Percentiles rank a stretch among this genome's conserved stretches.
Evolutionary conservation across 2,888 invertebrate genomes (phyloP).

Genomic region (Andrena trimmerana): DNA sequence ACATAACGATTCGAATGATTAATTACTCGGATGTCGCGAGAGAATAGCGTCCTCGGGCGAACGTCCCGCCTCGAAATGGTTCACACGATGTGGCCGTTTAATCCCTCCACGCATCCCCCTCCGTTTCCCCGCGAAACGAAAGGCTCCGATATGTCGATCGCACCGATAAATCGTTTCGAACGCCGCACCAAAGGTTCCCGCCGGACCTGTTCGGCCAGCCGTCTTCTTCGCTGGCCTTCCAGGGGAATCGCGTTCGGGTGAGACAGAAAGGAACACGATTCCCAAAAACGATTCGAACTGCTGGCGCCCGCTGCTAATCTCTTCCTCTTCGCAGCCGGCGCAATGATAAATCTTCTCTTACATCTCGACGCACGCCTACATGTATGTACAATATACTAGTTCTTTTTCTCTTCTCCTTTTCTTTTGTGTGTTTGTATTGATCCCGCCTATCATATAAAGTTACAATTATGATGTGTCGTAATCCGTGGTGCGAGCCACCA

Average conservation of each 20-base stretch:
- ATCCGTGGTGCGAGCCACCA: slow-evolving; percentile 73
- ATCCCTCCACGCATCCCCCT: not conserved
- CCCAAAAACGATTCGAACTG: slow-evolving; percentile 15
- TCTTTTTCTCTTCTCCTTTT: slow-evolving; percentile 15
- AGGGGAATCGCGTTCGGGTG: slow-evolving; percentile 4
- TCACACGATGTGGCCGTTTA: slow-evolving; percentile 12
- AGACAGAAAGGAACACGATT: slow-evolving; percentile 35
- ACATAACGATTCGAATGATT: slow-evolving; percentile 65
- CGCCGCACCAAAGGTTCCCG: slow-evolving; percentile 4
- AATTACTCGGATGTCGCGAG: slow-evolving; percentile 50
- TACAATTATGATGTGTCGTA: slow-evolving; percentile 83
- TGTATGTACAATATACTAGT: slow-evolving; percentile 80
- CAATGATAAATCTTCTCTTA: slow-evolving; percentile 56
- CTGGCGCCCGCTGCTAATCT: slow-evolving; percentile 3
- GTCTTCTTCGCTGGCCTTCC: not conserved
- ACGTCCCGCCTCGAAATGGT: slow-evolving; percentile 29
- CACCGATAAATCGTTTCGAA: slow-evolving; percentile 22
- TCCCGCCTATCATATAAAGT: slow-evolving; percentile 83
- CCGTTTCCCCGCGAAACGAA: slow-evolving; percentile 22
- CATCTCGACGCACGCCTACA: slow-evolving; percentile 57
- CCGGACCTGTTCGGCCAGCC: not conserved
- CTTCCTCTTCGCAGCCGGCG: slow-evolving; percentile 45
- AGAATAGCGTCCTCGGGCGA: slow-evolving; percentile 51
- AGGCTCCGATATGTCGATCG: slow-evolving; percentile 48
- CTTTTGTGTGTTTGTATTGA: slow-evolving; percentile 75